Evolutionary conservation across 2,113 vertebrate genomes (phyloP), one percentile per base, ranked within the genome.

Genomic region (Lagenorhynchus albirostris): DNA sequence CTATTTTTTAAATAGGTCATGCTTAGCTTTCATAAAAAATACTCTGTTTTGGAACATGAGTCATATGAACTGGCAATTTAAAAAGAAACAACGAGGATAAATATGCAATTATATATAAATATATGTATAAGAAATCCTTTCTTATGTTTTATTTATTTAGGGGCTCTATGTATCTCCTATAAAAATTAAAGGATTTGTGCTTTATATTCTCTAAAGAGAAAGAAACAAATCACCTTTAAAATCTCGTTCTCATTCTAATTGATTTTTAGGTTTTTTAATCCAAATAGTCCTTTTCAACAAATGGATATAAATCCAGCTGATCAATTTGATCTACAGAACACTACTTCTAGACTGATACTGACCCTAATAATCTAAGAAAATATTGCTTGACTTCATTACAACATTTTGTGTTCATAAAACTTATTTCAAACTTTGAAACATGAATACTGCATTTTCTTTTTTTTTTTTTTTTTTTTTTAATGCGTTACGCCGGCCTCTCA

Each of bases 261-360:
- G 44, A 91, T 53, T 80, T 29, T 65, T 20, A 67, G 58, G 36
- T 60, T 74, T 36, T 82, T 63, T 77, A 33, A 26, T 70, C 74
- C 79, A 93, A 91, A 81, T 36, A 94, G 5, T 63, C 67, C 7
- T 0, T 91, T 98, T 94, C 47, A 92, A 67, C 29, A 67, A 97
- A 60, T 6, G 4, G 10, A 11, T 86, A 95, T 88, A 79, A 71
- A 77, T 95, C 65, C 33, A 74, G 53, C 11, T 60, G 25, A 95
- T 89, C 80, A 81, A 9, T 44, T 67, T 95, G 12, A 90, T 44
- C 36, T 83, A 31, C 17, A 82, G 21, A 62, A 67, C 29, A 88
- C 41, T 50, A 50, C 87, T 50, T 73, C 67, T 67, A n/a, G 29
- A 77, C 62, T 62, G 26, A 70, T 3, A 77, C 31, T 41, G 53